phyloP scores from a whole-genome alignment of 2,797 vertebrate genomes.

The Astyanax mexicanus region DNA sequence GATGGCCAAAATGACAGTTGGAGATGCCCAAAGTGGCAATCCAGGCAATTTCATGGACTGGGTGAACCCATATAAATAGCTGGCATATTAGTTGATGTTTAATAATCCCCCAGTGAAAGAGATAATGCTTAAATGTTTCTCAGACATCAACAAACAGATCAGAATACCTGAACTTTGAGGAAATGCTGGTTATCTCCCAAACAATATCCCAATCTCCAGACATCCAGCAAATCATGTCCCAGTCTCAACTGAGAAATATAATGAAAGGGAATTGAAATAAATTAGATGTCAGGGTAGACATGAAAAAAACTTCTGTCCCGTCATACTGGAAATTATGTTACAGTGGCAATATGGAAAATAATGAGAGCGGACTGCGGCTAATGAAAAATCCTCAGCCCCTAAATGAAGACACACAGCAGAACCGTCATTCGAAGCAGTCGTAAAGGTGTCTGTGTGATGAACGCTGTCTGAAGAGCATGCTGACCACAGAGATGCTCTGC shows the following conservation, averaged over 20 bases:
- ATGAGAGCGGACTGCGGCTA: slow-evolving; percentile 35
- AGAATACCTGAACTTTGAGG: too few species aligned
- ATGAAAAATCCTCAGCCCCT: slow-evolving; percentile 46
- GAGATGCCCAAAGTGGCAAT: too few species aligned
- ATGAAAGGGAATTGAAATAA: not conserved
- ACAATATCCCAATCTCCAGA: not conserved
- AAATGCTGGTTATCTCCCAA: not conserved
- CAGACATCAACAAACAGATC: too few species aligned
- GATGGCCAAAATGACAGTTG: too few species aligned
- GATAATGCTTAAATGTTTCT: too few species aligned
- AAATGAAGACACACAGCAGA: slow-evolving; percentile 47
- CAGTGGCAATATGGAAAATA: slow-evolving; percentile 8
- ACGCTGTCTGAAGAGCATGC: slow-evolving; percentile 44
- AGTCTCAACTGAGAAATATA: not conserved
- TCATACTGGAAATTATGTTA: slow-evolving; percentile 3
- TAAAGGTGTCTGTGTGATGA: slow-evolving; percentile 61
- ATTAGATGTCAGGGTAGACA: slow-evolving; percentile 1
- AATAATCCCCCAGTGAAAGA: too few species aligned
- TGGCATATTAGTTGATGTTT: too few species aligned
- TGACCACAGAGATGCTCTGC: slow-evolving; percentile 42
- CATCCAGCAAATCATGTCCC: slow-evolving; percentile 9
- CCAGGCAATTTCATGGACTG: too few species aligned
- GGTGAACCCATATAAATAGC: too few species aligned
- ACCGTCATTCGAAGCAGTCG: slow-evolving; percentile 46
- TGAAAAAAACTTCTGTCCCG: slow-evolving; percentile 10